Percentiles rank a stretch among this genome's conserved stretches.
phyloP scores from a whole-genome alignment of 2,888 invertebrate species.

The Sepiola atlantica region DNA sequence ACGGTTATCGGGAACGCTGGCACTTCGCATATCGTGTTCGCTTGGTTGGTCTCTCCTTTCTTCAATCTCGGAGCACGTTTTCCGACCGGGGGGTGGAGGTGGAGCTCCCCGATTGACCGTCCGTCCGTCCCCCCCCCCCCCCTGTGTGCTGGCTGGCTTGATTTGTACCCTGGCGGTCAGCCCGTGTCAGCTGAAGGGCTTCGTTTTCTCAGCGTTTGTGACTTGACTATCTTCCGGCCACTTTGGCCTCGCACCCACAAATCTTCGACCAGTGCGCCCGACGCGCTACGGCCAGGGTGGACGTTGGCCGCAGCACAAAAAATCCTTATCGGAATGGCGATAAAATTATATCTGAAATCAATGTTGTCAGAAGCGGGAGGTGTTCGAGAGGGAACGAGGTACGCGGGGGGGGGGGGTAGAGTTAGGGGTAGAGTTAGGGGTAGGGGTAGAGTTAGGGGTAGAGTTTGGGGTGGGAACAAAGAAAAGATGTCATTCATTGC shows the following conservation, averaged over 20 bases:
- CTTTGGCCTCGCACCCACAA: background rate
- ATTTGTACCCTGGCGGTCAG: constrained; percentile 32
- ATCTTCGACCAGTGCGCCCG: background rate
- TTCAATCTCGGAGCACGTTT: background rate
- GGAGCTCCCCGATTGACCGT: background rate
- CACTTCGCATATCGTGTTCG: constrained; percentile 6
- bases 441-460: too few species aligned
- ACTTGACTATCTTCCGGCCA: background rate
- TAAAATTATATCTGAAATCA: background rate
- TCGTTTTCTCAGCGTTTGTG: constrained; percentile 15
- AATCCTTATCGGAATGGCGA: background rate
- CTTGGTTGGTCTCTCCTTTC: background rate
- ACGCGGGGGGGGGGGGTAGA: too few species aligned
- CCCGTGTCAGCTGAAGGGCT: background rate
- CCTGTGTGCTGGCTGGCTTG: background rate
- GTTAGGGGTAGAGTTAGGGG: too few species aligned
- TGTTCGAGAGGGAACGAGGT: too few species aligned
- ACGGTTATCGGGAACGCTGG: background rate
- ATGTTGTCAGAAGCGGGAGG: background rate
- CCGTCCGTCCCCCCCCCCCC: too few species aligned
- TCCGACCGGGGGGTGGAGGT: background rate
- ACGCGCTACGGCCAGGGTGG: background rate
- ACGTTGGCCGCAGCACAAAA: background rate
- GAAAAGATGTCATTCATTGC: background rate
- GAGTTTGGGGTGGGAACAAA: background rate